Base-by-base conservation (phyloP, 2,113 vertebrate genomes). In the Natator depressus region DNA sequence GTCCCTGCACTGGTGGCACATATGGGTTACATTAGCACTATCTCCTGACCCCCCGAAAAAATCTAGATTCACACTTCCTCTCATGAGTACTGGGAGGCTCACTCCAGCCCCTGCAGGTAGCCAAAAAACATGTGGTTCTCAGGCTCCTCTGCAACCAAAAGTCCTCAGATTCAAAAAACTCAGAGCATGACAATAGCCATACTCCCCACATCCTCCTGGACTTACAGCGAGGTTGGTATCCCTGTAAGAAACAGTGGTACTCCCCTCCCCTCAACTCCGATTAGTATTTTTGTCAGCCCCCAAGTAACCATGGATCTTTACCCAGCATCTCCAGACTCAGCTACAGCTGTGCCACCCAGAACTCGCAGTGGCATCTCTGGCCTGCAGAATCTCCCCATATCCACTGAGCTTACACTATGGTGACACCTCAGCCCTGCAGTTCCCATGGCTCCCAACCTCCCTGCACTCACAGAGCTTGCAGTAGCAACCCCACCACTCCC, bases 241-340 rank as follows among this genome's bases (percentile, higher is more conserved):
- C 24, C 22, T 14, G 42, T 42, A 24, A 1, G 1, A 38, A 81
- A 53, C 49, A 86, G 19, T 76, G n/a, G 14, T 53, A 89, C 78
- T 17, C 13, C 7, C 31, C 10, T 10, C 8, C 31, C 3, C 10
- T 24, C 10, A 27, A 42, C 1, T 47, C 42, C 11, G 7, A 47
- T 78, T 27, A 87, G 79, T 19, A 2, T 1, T 3, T 11, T 53
- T 1, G 1, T 1, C 2, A 0, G 0, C 53, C 14, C 79, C 49
- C 42, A 0, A 0, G 75, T 14, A 5, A n/a, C 7, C 13, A 1
- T 0, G 0, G 20, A 49, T 84, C 62, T 46, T 62, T 10, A 17
- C 54, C 38, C n/a, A 0, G 0, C 53, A 8, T n/a, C 78, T 81
- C 17, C 80, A 85, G 88, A 87, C 75, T 78, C 42, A 14, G 17